Conservation (phyloP, 2,888 invertebrate genomes). For the Criorhina ranunculi region DNA sequence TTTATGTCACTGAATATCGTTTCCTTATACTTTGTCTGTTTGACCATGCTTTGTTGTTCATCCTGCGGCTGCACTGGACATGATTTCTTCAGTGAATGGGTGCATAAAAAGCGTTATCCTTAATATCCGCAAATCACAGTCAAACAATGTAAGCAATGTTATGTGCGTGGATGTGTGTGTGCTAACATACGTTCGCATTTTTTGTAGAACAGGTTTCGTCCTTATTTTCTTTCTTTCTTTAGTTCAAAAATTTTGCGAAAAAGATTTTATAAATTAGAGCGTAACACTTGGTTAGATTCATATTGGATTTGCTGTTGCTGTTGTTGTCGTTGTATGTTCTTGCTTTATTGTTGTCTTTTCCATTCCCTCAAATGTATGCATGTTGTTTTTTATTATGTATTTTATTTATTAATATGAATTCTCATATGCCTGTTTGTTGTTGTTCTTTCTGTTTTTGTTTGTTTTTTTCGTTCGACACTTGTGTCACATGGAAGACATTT, state of each 20-base stretch:
- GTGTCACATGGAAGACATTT: background rate
- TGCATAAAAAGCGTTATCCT: background rate
- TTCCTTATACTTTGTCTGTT: background rate
- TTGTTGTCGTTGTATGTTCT: background rate
- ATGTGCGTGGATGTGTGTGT: background rate
- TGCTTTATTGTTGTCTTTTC: constrained; percentile 8
- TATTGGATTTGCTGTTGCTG: constrained; percentile 12
- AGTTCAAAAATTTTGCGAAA: background rate
- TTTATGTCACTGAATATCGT: no score
- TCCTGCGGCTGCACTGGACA: background rate
- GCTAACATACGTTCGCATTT: background rate
- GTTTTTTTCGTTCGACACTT: background rate
- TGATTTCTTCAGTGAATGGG: background rate
- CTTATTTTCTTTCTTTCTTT: no score
- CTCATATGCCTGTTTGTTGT: background rate
- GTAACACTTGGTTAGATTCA: constrained; percentile 6
- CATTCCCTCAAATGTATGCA: background rate
- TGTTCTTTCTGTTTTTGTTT: background rate
- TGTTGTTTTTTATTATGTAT: constrained; percentile 6
- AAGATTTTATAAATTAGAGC: constrained; percentile 5
- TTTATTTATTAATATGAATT: background rate
- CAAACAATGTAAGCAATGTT: background rate
- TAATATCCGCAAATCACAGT: background rate
- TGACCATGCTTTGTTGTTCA: background rate
- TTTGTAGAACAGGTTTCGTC: background rate